Conservation (phyloP, 2,888 invertebrate genomes). For the Netelia melanura region DNA sequence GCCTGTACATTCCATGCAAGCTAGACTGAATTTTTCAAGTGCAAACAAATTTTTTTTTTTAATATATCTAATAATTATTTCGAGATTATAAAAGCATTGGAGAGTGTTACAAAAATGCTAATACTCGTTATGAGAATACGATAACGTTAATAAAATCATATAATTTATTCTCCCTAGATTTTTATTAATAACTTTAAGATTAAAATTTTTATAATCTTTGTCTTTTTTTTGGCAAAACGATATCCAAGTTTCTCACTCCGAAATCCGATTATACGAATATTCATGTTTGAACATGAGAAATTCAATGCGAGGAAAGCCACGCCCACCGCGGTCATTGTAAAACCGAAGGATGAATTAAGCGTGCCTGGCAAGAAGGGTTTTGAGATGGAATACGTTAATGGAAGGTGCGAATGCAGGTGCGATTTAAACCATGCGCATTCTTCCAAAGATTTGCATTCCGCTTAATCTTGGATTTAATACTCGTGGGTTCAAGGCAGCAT, state of each 20-base stretch:
- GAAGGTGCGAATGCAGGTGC: neutral
- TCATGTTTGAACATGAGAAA: neutral
- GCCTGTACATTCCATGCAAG: neutral
- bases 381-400: constrained; percentile 8
- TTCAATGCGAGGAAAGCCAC: constrained; percentile 26
- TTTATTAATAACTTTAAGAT: no score
- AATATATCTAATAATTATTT: no score
- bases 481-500: neutral
- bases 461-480: neutral
- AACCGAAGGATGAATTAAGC: constrained; percentile 32
- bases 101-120: no score
- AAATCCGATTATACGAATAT: constrained; percentile 36
- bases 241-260: constrained; percentile 35
- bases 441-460: neutral
- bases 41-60: no score
- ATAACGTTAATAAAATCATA: no score
- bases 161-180: no score
- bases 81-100: no score
- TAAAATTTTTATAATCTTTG: no score
- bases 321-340: constrained; percentile 12
- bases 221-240: constrained; percentile 2
- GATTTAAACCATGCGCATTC: neutral
- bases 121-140: no score
- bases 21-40: no score
- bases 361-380: constrained; percentile 14